phyloP scores from a whole-genome alignment of 2,797 vertebrate genomes.

The Acrocephalus scirpaceus region DNA sequence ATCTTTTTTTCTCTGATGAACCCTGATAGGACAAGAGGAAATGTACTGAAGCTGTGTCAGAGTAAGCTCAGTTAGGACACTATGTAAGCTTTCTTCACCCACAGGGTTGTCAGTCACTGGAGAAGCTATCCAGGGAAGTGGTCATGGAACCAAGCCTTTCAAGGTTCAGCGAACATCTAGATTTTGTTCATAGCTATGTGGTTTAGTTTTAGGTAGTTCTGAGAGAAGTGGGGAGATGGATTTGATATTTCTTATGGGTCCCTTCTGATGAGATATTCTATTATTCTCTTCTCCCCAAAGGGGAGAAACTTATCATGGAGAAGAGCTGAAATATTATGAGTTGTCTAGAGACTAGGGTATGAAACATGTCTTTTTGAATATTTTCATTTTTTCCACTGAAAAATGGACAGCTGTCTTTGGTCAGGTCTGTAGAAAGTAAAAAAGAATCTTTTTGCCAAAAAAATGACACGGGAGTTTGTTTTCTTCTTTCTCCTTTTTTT shows the following conservation, averaged over 20 bases:
- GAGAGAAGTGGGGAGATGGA: background rate
- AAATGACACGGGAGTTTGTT: rapidly evolving
- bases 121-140: background rate
- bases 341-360: rapidly evolving
- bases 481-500: background rate
- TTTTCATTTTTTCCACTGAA: background rate
- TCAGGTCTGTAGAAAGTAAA: background rate
- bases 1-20: background rate
- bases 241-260: background rate
- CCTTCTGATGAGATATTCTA: background rate
- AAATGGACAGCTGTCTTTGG: background rate
- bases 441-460: background rate
- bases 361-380: background rate
- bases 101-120: rapidly evolving
- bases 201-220: background rate
- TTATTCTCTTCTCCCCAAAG: background rate
- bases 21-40: background rate
- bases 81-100: background rate
- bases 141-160: background rate
- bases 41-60: rapidly evolving
- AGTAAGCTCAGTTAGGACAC: background rate
- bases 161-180: background rate
- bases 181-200: rapidly evolving
- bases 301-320: background rate
- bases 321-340: background rate